Evolutionary conservation across 2,113 vertebrate genomes (phyloP).

Genomic region (Lagenorhynchus albirostris): DNA sequence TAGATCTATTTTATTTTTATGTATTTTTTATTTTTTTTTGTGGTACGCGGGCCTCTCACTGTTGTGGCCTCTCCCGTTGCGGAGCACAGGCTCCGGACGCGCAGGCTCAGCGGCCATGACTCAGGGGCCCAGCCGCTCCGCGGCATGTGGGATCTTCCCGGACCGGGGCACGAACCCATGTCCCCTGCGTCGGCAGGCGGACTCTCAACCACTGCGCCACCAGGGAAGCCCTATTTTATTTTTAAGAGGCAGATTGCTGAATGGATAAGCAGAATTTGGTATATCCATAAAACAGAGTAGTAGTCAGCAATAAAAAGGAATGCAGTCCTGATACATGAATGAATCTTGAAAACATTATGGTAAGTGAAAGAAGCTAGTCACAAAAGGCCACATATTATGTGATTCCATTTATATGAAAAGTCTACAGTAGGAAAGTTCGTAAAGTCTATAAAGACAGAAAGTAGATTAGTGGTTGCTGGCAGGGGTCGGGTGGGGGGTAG

Average conservation of each 20-base stretch:
- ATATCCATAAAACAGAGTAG: background rate
- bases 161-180: no score
- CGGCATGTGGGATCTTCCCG: no score
- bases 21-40: no score
- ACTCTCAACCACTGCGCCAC: no score
- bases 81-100: no score
- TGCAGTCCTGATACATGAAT: background rate
- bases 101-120: no score
- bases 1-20: background rate
- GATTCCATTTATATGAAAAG: background rate
- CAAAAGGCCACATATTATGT: background rate
- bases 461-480: background rate
- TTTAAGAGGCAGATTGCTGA: background rate
- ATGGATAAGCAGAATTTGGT: background rate
- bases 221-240: background rate
- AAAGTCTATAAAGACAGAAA: background rate
- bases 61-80: no score
- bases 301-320: background rate
- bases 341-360: background rate
- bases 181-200: no score
- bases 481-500: background rate
- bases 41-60: no score
- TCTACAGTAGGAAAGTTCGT: background rate
- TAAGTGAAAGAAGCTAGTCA: background rate
- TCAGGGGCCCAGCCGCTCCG: no score